Evolutionary conservation across 2,888 invertebrate species (phyloP).

Genomic region (Trichogramma evanescens): DNA sequence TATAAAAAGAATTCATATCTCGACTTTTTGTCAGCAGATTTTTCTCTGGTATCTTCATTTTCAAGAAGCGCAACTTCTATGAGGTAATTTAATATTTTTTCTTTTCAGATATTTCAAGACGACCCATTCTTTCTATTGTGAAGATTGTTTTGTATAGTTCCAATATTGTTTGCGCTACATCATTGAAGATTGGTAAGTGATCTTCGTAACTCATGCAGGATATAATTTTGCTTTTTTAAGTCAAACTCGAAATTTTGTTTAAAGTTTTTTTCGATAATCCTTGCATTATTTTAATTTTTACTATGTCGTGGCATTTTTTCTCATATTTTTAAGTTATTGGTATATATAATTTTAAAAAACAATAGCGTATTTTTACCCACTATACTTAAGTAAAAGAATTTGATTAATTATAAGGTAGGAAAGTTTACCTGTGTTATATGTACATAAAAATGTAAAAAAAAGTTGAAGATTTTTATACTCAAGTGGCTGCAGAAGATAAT

Average conservation of each 20-base stretch:
- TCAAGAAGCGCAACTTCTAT: neutral
- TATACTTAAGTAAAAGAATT: slow-evolving; percentile 24
- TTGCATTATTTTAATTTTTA: slow-evolving; percentile 5
- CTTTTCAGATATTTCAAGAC: neutral
- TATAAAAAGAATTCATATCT: neutral
- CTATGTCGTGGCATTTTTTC: slow-evolving; percentile 5
- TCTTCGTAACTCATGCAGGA: slow-evolving; percentile 32
- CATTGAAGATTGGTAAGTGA: slow-evolving; percentile 41
- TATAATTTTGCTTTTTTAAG: slow-evolving; percentile 7
- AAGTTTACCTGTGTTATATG: slow-evolving; percentile 27
- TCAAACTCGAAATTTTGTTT: neutral
- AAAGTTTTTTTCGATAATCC: slow-evolving; percentile 5
- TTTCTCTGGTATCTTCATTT: neutral
- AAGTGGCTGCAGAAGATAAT: slow-evolving; percentile 9
- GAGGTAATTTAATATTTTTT: neutral
- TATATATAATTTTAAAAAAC: neutral
- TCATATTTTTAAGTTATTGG: slow-evolving; percentile 3
- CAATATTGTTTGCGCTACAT: slow-evolving; percentile 9
- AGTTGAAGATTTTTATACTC: neutral
- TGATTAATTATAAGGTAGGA: slow-evolving; percentile 23
- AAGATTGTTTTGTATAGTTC: neutral
- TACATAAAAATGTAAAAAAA: slow-evolving; percentile 18
- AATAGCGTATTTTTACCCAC: slow-evolving; percentile 3
- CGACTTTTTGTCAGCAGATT: neutral
- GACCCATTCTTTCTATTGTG: neutral